These are phyloP conservation scores for Anthopleura xanthogrammica DNA, from an alignment of 92 coral and sea anemone genomes.

Conservation along the genomic window DNA sequence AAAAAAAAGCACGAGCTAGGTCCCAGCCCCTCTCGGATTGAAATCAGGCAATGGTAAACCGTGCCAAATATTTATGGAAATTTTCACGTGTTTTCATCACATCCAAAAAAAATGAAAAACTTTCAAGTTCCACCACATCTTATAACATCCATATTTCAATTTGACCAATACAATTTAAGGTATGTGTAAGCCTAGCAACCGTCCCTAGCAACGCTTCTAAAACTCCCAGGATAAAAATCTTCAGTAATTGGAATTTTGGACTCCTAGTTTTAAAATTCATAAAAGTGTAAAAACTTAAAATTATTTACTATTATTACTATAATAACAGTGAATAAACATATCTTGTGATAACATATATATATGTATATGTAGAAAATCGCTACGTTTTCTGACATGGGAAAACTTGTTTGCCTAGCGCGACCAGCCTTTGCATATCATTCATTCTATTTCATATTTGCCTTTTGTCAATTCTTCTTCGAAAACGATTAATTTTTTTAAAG, in stretches of 20 bases:
- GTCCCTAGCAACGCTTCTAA: constrained; percentile 18
- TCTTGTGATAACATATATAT: neutral
- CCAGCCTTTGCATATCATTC: constrained; percentile 2
- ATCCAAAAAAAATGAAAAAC: neutral
- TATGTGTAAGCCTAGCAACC: constrained; percentile 18
- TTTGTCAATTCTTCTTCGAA: neutral
- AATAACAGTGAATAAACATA: constrained; percentile 1
- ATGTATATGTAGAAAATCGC: constrained; percentile 10
- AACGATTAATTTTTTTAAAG: neutral
- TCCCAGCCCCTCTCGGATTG: no score
- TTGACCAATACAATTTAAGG: neutral
- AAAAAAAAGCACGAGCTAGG: no score
- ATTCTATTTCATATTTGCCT: constrained; percentile 9
- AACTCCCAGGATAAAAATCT: neutral
- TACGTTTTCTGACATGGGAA: neutral
- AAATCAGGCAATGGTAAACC: no score
- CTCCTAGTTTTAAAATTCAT: constrained; percentile 14
- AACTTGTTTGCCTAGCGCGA: constrained; percentile 11
- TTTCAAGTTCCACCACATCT: neutral
- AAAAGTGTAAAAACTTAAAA: constrained; percentile 21
- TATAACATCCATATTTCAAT: neutral
- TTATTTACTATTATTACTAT: neutral
- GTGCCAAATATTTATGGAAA: neutral
- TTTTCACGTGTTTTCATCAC: no score
- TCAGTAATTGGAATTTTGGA: neutral